These are phyloP conservation scores for Trichogramma pretiosum DNA, from an alignment of 1,140 invertebrate species.

Conservation along the genomic window DNA sequence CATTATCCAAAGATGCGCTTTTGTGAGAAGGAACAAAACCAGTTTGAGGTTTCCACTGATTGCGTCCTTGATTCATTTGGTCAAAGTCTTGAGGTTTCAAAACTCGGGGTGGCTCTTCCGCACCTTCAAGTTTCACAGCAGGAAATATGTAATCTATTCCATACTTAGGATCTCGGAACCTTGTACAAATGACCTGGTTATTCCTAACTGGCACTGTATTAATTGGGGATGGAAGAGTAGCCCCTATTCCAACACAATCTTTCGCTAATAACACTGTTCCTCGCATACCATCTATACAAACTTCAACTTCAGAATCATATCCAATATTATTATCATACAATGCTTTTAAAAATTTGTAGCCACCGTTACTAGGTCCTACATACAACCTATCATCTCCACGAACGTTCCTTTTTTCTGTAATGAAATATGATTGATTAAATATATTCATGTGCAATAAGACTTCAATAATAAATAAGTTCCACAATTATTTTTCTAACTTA, in stretches of 20 bases:
- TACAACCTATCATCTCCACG: slow-evolving; percentile 75
- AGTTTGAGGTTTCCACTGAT: slow-evolving; percentile 62
- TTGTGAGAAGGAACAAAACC: slow-evolving; percentile 60
- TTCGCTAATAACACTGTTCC: slow-evolving; percentile 64
- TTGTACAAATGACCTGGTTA: slow-evolving; percentile 52
- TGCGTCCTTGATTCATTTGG: slow-evolving; percentile 52
- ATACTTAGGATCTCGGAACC: slow-evolving; percentile 76
- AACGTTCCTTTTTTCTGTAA: slow-evolving; percentile 52
- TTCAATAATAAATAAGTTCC: not conserved
- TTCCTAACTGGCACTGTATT: slow-evolving; percentile 50
- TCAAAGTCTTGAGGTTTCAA: slow-evolving; percentile 73
- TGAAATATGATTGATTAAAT: slow-evolving; percentile 15
- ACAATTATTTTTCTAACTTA: slow-evolving; percentile 32
- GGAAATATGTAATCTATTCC: slow-evolving; percentile 67
- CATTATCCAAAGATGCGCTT: slow-evolving; percentile 51
- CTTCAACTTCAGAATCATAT: slow-evolving; percentile 44
- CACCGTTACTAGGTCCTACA: slow-evolving; percentile 58
- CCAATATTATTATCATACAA: slow-evolving; percentile 55
- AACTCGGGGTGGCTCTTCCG: slow-evolving; percentile 61
- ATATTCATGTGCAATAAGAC: not conserved
- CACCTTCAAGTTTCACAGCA: slow-evolving; percentile 60
- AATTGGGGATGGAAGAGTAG: slow-evolving; percentile 61
- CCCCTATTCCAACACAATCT: slow-evolving; percentile 56
- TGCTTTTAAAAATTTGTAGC: slow-evolving; percentile 60
- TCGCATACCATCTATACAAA: slow-evolving; percentile 61